Conservation (phyloP, 2,888 invertebrate species). For the Harpalus rufipes region DNA sequence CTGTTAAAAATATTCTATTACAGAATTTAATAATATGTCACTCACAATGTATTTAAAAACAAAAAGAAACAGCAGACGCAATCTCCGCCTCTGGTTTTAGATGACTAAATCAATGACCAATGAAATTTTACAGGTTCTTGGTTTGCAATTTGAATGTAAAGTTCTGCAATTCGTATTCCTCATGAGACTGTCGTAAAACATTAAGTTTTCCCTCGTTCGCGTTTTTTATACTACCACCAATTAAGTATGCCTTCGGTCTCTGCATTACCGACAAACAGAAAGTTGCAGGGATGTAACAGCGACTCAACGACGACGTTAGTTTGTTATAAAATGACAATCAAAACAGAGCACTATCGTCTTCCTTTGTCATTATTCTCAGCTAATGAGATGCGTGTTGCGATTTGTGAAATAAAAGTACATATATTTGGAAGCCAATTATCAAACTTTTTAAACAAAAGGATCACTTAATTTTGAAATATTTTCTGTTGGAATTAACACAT, state of each 20-base stretch:
- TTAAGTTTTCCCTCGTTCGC: slow-evolving; percentile 61
- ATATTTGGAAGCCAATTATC: slow-evolving; percentile 28
- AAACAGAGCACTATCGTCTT: slow-evolving; percentile 29
- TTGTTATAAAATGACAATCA: slow-evolving; percentile 37
- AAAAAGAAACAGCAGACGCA: neutral
- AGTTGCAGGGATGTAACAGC: slow-evolving; percentile 33
- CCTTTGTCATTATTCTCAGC: slow-evolving; percentile 25
- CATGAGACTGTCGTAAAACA: slow-evolving; percentile 59
- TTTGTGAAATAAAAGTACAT: slow-evolving; percentile 1
- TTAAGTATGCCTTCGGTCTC: slow-evolving; percentile 56
- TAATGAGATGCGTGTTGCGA: slow-evolving; percentile 43
- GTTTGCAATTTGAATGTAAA: slow-evolving; percentile 67
- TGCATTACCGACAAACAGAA: slow-evolving; percentile 54
- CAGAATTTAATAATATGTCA: slow-evolving; percentile 14
- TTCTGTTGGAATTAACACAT: neutral
- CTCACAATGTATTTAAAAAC: slow-evolving; percentile 6
- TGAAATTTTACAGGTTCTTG: slow-evolving; percentile 67
- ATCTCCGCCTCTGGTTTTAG: slow-evolving; percentile 47
- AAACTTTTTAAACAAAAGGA: slow-evolving; percentile 44
- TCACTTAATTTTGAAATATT: slow-evolving; percentile 8
- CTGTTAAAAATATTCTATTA: neutral
- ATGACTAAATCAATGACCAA: slow-evolving; percentile 66
- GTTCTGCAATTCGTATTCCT: slow-evolving; percentile 65
- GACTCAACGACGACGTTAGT: slow-evolving; percentile 11
- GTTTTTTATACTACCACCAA: slow-evolving; percentile 62